Percentiles rank a stretch among this genome's conserved stretches.
Evolutionary conservation across 2,888 invertebrate species (phyloP).

Genomic region (Petrolisthes manimaculis): DNA sequence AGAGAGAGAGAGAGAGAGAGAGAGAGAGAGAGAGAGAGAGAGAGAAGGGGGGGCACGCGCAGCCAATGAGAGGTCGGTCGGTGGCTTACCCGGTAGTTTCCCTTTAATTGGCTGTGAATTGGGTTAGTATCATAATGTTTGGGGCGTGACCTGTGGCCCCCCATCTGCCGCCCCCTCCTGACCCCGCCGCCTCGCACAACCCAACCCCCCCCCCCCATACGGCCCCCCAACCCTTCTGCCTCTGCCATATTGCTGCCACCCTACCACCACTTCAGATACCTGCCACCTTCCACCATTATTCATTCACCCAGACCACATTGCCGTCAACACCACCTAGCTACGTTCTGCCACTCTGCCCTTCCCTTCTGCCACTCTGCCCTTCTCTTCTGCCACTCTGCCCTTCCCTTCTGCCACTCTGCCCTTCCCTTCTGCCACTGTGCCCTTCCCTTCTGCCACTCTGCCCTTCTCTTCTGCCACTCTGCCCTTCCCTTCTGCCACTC

Average conservation of each 20-base stretch:
- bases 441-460: slow-evolving; percentile 5
- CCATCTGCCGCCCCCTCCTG: slow-evolving; percentile 20
- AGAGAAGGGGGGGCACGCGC: slow-evolving; percentile 3
- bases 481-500: background rate
- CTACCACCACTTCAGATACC: background rate
- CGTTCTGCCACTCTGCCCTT: slow-evolving; percentile 2
- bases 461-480: background rate
- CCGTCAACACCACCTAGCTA: background rate
- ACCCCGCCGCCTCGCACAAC: background rate
- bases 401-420: slow-evolving; percentile 4
- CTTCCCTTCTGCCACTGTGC: too few relatives aligned
- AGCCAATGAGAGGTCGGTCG: slow-evolving; percentile 22
- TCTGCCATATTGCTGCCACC: background rate
- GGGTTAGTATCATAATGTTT: slow-evolving; percentile 62
- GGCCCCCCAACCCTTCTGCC: background rate
- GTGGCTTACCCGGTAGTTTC: slow-evolving; percentile 51
- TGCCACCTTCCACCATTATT: background rate
- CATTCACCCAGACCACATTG: background rate
- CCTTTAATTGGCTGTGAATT: slow-evolving; percentile 61
- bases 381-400: background rate
- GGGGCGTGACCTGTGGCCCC: slow-evolving; percentile 47
- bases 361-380: background rate
- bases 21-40: too few relatives aligned
- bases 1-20: too few relatives aligned
- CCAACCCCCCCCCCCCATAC: background rate